Conservation (phyloP, 2,888 invertebrate species). For the Ochropacha duplaris region DNA sequence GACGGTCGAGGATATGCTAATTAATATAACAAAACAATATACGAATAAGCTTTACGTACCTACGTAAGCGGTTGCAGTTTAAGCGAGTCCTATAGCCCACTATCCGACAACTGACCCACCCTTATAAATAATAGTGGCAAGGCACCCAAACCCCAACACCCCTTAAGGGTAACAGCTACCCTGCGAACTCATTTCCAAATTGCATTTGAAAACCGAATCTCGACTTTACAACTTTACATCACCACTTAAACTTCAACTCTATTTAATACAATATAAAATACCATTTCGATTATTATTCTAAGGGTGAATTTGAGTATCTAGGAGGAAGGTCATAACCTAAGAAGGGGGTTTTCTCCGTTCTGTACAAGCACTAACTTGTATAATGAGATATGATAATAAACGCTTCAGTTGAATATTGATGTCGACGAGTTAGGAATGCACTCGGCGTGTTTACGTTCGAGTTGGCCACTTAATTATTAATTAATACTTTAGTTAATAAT, state of each 20-base stretch:
- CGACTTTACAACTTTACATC: constrained; percentile 64
- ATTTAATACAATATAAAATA: constrained; percentile 32
- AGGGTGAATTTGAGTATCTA: constrained; percentile 57
- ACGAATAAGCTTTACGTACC: constrained; percentile 58
- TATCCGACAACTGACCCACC: constrained; percentile 77
- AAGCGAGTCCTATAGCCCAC: constrained; percentile 48
- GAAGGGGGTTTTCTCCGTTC: constrained; percentile 62
- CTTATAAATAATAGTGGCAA: constrained; percentile 83
- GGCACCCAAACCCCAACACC: constrained; percentile 65
- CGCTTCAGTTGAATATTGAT: constrained; percentile 80
- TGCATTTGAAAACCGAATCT: constrained; percentile 79
- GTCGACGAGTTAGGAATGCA: constrained; percentile 77
- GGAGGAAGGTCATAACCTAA: constrained; percentile 73
- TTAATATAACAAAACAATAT: constrained; percentile 70
- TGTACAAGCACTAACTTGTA: constrained; percentile 81
- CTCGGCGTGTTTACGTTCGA: constrained; percentile 64
- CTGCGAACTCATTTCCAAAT: constrained; percentile 82
- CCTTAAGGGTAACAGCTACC: constrained; percentile 70
- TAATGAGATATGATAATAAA: constrained; percentile 84
- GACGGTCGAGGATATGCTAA: constrained; percentile 41
- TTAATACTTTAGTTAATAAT: not conserved
- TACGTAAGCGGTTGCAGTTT: constrained; percentile 58
- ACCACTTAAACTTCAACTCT: constrained; percentile 38
- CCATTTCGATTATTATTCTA: constrained; percentile 30
- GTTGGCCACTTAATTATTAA: constrained; percentile 11